phyloP scores from a whole-genome alignment of 2,888 invertebrate genomes.

The Tetheella fluctuosa region DNA sequence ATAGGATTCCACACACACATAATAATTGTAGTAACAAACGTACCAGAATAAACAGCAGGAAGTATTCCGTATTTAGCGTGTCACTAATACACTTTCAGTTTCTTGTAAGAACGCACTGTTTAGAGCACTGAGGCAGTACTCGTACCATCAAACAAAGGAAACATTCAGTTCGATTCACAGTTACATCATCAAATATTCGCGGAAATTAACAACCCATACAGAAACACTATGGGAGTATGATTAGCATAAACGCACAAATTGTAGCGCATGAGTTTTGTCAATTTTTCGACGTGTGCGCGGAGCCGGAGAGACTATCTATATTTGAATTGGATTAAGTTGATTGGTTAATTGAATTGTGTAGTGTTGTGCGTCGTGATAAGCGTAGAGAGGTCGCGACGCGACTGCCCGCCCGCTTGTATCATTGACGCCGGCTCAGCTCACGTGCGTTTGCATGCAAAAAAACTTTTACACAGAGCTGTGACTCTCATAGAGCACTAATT shows the following conservation, averaged over 20 bases:
- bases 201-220: conserved; percentile 53
- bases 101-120: conserved; percentile 61
- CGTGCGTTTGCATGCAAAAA: conserved; percentile 77
- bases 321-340: conserved; percentile 58
- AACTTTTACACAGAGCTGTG: conserved; percentile 67
- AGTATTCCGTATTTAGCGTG: conserved; percentile 54
- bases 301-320: conserved; percentile 31
- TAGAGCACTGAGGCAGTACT: conserved; percentile 45
- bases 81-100: conserved; percentile 68
- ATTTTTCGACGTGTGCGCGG: conserved; percentile 20
- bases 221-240: conserved; percentile 47
- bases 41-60: conserved; percentile 45
- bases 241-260: conserved; percentile 51
- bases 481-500: conserved; percentile 59
- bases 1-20: conserved; percentile 22
- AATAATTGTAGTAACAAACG: conserved; percentile 35
- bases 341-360: conserved; percentile 63
- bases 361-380: conserved; percentile 71
- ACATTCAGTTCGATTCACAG: conserved; percentile 59
- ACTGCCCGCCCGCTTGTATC: conserved; percentile 71
- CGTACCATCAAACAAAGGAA: conserved; percentile 57
- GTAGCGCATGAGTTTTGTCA: conserved; percentile 31
- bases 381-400: conserved; percentile 72
- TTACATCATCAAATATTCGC: conserved; percentile 73
- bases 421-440: conserved; percentile 65